Evolutionary conservation across 2,888 invertebrate genomes (phyloP).

Genomic region (Spodoptera exigua): DNA sequence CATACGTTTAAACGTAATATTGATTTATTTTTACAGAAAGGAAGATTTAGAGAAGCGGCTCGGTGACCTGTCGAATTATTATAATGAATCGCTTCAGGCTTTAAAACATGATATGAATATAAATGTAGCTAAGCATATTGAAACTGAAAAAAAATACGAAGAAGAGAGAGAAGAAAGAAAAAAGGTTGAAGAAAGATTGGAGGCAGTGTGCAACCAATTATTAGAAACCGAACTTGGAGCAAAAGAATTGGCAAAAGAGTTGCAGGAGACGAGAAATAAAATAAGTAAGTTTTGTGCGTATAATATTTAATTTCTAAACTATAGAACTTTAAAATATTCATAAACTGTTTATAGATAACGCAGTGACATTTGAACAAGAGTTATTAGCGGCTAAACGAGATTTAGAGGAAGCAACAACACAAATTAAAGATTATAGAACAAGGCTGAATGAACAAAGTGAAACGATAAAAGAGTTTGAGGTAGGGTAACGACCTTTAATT

Average conservation of each 20-base stretch:
- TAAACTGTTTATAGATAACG: conserved; percentile 53
- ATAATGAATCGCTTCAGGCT: conserved; percentile 72
- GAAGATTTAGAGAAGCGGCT: conserved; percentile 78
- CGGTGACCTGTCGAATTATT: conserved; percentile 70
- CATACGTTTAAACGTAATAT: neutral
- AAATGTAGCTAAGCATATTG: conserved; percentile 70
- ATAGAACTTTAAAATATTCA: neutral
- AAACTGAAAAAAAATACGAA: conserved; percentile 75
- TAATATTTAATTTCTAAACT: neutral
- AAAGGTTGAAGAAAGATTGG: conserved; percentile 67
- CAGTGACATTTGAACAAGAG: conserved; percentile 56
- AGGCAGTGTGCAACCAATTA: conserved; percentile 67
- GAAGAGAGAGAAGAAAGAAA: conserved; percentile 69
- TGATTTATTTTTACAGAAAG: conserved; percentile 67
- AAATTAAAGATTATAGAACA: conserved; percentile 69
- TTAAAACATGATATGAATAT: conserved; percentile 71
- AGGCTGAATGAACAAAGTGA: conserved; percentile 65
- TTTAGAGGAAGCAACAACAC: conserved; percentile 63
- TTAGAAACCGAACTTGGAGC: conserved; percentile 68
- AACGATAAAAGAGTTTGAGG: conserved; percentile 72
- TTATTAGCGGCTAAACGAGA: conserved; percentile 61
- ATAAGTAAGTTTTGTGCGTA: conserved; percentile 26
- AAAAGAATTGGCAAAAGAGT: conserved; percentile 62
- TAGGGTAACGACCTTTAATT: conserved; percentile 36
- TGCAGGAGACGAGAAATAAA: conserved; percentile 62